These are phyloP conservation scores for Lepus europaeus DNA, from an alignment of 2,113 vertebrate genomes.

Conservation along the genomic window DNA sequence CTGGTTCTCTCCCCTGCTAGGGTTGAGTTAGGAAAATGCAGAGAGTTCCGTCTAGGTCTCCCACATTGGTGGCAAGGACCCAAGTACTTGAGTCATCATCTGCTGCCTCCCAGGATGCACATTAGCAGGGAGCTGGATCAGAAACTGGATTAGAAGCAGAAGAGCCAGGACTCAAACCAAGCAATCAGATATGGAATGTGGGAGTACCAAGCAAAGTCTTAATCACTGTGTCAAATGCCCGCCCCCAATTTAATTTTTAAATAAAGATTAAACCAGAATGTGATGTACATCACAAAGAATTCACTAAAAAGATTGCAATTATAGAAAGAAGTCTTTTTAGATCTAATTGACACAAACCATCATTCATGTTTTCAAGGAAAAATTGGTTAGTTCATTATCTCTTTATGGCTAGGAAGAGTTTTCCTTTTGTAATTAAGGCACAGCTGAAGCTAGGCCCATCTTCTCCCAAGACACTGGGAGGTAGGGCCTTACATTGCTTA, in stretches of 20 bases:
- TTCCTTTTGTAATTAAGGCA: background rate
- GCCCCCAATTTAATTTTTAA: background rate
- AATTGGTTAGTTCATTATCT: background rate
- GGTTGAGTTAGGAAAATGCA: too few relatives aligned
- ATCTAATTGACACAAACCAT: background rate
- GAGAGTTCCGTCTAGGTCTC: too few relatives aligned
- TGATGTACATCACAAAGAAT: background rate
- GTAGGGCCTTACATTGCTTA: background rate
- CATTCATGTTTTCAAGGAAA: conserved; percentile 29
- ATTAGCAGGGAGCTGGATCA: too few relatives aligned
- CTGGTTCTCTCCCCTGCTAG: too few relatives aligned
- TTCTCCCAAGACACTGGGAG: background rate
- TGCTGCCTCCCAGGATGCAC: too few relatives aligned
- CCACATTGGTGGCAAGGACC: too few relatives aligned
- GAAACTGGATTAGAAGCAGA: too few relatives aligned
- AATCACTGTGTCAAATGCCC: too few relatives aligned
- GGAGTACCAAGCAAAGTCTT: too few relatives aligned
- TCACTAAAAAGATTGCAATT: background rate
- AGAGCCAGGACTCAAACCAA: too few relatives aligned
- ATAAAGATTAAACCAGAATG: background rate
- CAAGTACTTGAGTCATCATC: too few relatives aligned
- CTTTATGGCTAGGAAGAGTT: background rate
- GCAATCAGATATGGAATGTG: too few relatives aligned
- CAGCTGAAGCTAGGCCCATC: background rate
- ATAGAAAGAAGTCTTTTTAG: conserved; percentile 3